Evolutionary conservation across 2,888 invertebrate genomes (phyloP).

Genomic region (Brachyopa scutellaris): DNA sequence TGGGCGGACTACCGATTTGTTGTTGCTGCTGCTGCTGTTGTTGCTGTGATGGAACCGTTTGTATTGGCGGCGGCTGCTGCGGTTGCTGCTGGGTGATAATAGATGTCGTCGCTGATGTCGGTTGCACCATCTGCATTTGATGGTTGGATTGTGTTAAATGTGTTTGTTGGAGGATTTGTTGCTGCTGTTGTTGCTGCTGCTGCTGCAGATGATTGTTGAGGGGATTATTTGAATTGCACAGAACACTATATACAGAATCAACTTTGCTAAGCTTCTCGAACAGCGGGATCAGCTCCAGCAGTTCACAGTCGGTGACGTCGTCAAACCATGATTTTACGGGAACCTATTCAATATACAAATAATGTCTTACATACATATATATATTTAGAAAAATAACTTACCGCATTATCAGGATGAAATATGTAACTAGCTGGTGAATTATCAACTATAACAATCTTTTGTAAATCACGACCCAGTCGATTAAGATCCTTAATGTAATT

Average conservation of each 20-base stretch:
- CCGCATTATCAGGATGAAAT: conserved; percentile 99
- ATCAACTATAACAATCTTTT: conserved; percentile 98
- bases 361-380: too few species aligned
- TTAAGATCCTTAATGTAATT: conserved; percentile 99
- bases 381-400: conserved; percentile 84
- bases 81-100: conserved; percentile 78
- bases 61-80: conserved; percentile 71
- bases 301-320: conserved; percentile 98
- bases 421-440: conserved; percentile 99
- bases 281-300: conserved; percentile 98
- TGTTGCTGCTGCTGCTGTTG: conserved; percentile 75
- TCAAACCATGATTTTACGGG: conserved; percentile 99
- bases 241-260: conserved; percentile 97
- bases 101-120: conserved; percentile 79
- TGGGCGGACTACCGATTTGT: conserved; percentile 81
- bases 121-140: conserved; percentile 73
- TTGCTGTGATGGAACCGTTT: conserved; percentile 65
- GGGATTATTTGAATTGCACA: conserved; percentile 95
- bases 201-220: conserved; percentile 80
- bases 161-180: conserved; percentile 75
- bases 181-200: conserved; percentile 74
- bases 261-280: conserved; percentile 98
- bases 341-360: conserved; percentile 87
- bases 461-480: conserved; percentile 97
- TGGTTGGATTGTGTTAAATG: conserved; percentile 75